Conservation (phyloP, 1,140 invertebrate species). For the Teleogryllus occipitalis region DNA sequence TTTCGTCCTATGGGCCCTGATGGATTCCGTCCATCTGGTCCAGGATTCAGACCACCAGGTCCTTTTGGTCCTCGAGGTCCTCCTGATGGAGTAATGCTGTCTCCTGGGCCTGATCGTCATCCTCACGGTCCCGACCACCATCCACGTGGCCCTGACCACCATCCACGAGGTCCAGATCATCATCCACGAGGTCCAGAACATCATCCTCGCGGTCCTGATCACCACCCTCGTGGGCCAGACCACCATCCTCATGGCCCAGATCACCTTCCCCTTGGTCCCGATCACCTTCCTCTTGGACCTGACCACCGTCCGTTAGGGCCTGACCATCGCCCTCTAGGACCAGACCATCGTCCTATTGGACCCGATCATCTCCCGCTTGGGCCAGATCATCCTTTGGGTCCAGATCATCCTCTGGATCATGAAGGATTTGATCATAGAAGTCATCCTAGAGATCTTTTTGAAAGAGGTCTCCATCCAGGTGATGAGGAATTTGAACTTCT, state of each 20-base stretch:
- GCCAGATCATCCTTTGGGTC: background rate
- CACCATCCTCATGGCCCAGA: background rate
- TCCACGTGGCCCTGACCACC: conserved; percentile 11
- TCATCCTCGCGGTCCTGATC: no score
- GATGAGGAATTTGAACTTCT: background rate
- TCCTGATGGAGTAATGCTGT: conserved; percentile 15
- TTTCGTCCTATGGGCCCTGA: conserved; percentile 29
- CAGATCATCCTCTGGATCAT: conserved; percentile 8
- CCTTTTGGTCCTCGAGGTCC: conserved; percentile 8
- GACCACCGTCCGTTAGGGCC: background rate
- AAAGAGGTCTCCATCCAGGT: background rate
- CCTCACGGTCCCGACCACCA: background rate
- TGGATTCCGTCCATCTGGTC: conserved; percentile 9
- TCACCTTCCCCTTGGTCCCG: background rate
- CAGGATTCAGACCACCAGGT: conserved; percentile 14
- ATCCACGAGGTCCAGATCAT: conserved; percentile 7
- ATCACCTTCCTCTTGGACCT: background rate
- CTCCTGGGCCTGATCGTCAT: conserved; percentile 5
- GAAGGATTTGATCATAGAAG: conserved; percentile 17
- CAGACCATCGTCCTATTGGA: background rate
- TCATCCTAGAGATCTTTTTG: background rate
- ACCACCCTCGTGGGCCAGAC: no score
- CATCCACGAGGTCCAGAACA: background rate
- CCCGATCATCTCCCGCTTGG: conserved; percentile 14
- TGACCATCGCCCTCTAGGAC: conserved; percentile 11